phyloP scores from a whole-genome alignment of 2,797 vertebrate genomes.

The Picus viridis region DNA sequence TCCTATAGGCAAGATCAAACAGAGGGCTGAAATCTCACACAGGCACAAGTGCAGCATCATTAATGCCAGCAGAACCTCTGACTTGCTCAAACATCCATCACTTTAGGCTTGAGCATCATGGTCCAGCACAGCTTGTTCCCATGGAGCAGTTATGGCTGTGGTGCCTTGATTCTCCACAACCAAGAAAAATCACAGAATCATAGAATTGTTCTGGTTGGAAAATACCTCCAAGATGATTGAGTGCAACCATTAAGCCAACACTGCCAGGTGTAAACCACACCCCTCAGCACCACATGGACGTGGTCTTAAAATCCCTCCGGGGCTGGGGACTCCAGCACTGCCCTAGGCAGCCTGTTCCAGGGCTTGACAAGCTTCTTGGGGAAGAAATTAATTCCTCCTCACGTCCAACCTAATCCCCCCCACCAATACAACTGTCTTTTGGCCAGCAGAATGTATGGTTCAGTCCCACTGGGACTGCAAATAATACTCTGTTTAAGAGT shows the following conservation, averaged over 20 bases:
- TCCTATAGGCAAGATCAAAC: not conserved
- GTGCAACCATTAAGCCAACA: too few relatives aligned
- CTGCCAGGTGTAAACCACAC: too few relatives aligned
- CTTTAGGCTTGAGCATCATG: not conserved
- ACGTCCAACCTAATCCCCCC: too few relatives aligned
- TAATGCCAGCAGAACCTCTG: not conserved
- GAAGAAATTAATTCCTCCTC: too few relatives aligned
- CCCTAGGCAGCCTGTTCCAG: too few relatives aligned
- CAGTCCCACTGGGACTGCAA: not conserved
- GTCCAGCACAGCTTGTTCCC: not conserved
- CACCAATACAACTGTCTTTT: not conserved
- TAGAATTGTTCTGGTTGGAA: too few relatives aligned
- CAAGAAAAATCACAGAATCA: not conserved
- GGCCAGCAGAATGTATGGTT: not conserved
- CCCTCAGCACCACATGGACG: too few relatives aligned
- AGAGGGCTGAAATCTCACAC: not conserved
- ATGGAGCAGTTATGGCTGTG: not conserved
- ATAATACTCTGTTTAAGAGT: not conserved
- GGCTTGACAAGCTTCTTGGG: too few relatives aligned
- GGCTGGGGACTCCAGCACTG: too few relatives aligned
- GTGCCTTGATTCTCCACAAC: not conserved
- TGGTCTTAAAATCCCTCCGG: too few relatives aligned
- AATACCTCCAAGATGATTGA: too few relatives aligned
- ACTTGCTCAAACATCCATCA: not conserved
- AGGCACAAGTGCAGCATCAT: not conserved